phyloP scores from a whole-genome alignment of 2,888 invertebrate genomes.

The Eubasilissa splendida region DNA sequence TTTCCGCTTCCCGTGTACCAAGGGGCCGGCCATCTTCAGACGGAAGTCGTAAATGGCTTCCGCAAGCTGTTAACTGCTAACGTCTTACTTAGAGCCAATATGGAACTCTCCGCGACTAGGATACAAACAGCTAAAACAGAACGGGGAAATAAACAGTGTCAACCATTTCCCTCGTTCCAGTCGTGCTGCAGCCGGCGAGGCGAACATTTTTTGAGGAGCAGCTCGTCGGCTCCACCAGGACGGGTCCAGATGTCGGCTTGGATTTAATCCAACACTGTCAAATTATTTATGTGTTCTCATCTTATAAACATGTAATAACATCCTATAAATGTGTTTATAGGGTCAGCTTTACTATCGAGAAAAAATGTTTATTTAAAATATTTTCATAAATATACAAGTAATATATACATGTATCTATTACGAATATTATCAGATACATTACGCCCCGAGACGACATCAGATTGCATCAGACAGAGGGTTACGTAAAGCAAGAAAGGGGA shows the following conservation, averaged over 20 bases:
- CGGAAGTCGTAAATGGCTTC: constrained; percentile 74
- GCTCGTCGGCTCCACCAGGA: not conserved
- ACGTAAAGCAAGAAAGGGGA: no score
- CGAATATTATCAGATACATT: no score
- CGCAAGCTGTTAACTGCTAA: constrained; percentile 61
- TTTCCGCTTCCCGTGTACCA: constrained; percentile 51
- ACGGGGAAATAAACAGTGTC: not conserved
- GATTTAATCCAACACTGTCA: not conserved
- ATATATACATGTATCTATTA: no score
- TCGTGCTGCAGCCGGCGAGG: not conserved
- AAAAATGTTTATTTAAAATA: no score
- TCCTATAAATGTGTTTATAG: no score
- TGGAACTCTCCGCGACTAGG: not conserved
- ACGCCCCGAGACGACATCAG: no score
- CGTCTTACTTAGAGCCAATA: constrained; percentile 52
- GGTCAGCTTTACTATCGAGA: no score
- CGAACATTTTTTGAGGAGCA: not conserved
- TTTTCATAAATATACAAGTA: no score
- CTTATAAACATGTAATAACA: no score
- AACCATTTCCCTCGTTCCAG: not conserved
- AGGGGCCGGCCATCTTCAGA: constrained; percentile 67
- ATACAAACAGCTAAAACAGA: not conserved
- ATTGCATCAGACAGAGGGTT: no score
- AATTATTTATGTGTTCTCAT: not conserved
- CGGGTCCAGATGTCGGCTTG: not conserved